Conservation (phyloP, 2,113 vertebrate species). For the Agapornis roseicollis region DNA sequence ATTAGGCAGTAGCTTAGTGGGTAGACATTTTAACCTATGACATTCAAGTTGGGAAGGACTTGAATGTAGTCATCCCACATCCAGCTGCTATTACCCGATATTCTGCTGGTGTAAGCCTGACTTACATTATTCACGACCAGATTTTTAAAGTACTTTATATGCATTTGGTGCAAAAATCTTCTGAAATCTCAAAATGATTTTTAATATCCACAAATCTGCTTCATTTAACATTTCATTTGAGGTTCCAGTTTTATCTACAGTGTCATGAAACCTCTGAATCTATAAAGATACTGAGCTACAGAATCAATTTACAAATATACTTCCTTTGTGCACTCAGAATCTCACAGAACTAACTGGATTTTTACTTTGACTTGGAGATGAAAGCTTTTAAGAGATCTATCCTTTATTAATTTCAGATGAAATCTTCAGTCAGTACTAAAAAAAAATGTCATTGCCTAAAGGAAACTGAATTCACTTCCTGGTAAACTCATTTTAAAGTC, state of each 20-base stretch:
- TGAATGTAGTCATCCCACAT: neutral
- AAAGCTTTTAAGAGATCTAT: slow-evolving; percentile 80
- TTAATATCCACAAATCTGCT: rapidly evolving
- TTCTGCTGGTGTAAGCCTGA: neutral
- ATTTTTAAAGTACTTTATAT: neutral
- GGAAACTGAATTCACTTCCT: neutral
- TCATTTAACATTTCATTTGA: neutral
- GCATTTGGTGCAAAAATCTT: neutral
- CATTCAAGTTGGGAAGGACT: neutral
- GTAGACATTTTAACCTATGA: neutral
- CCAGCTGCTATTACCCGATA: neutral
- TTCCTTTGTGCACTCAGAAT: slow-evolving; percentile 79
- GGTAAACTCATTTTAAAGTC: neutral
- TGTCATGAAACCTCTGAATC: slow-evolving; percentile 75
- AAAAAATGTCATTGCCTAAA: neutral
- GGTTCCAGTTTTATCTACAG: slow-evolving; percentile 72
- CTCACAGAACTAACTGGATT: slow-evolving; percentile 79
- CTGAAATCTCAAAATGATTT: neutral
- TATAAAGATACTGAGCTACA: slow-evolving; percentile 74
- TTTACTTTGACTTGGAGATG: slow-evolving; percentile 80
- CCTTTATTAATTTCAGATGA: slow-evolving; percentile 69
- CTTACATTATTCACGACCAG: neutral
- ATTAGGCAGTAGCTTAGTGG: neutral
- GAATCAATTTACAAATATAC: slow-evolving; percentile 76
- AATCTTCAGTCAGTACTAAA: neutral